These are phyloP conservation scores for Uria lomvia DNA, from an alignment of 2,113 vertebrate species.

Conservation along the genomic window DNA sequence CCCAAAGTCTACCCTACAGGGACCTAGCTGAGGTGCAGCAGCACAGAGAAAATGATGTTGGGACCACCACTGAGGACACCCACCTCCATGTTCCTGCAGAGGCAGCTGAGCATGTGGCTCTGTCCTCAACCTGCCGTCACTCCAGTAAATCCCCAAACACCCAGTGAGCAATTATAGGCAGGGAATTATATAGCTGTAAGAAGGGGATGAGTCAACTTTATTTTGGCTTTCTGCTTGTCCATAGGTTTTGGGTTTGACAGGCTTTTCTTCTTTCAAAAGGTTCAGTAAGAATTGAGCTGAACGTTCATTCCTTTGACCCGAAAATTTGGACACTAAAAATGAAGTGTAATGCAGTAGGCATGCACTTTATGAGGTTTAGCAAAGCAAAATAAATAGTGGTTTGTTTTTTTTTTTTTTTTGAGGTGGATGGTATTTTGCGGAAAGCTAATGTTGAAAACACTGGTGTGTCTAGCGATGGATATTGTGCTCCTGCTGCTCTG, in stretches of 20 bases:
- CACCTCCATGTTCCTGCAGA: not conserved
- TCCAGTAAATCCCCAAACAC: not conserved
- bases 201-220: not conserved
- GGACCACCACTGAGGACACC: not conserved
- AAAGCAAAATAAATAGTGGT: not conserved
- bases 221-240: not conserved
- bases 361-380: not conserved
- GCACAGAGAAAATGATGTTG: not conserved
- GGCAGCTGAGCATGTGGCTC: not conserved
- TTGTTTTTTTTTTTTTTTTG: not conserved
- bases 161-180: not conserved
- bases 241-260: not conserved
- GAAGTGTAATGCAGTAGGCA: not conserved
- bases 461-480: not conserved
- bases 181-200: not conserved
- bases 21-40: not conserved
- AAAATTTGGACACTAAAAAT: not conserved
- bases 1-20: not conserved
- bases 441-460: not conserved
- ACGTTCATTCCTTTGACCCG: not conserved
- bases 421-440: not conserved
- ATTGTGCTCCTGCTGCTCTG: conserved; percentile 55
- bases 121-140: not conserved
- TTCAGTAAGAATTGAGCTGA: not conserved
- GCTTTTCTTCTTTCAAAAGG: not conserved